A percentile compares a stretch with the other conserved stretches of the same genome.
Conservation (phyloP, 2,113 vertebrate species). For the Myiagra hebetior region DNA sequence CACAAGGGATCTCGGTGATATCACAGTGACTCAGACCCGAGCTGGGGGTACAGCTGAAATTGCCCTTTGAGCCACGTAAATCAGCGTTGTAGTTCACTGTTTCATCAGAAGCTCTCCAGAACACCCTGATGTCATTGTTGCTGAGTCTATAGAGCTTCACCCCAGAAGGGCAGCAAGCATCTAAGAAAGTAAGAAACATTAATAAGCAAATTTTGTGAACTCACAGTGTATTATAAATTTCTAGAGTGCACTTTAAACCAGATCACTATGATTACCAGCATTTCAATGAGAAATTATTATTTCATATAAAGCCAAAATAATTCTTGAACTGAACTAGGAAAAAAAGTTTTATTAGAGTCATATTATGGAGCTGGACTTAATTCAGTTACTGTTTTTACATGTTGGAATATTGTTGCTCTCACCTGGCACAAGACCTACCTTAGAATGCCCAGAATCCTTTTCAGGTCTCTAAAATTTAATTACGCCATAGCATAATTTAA, state of each 20-base stretch:
- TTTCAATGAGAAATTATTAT: not conserved
- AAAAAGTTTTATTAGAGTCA: not conserved
- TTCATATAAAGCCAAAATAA: not conserved
- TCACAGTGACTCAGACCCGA: slow-evolving; percentile 79
- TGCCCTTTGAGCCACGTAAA: slow-evolving; percentile 79
- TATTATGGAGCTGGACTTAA: not conserved
- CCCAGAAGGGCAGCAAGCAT: slow-evolving; percentile 85
- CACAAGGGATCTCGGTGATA: slow-evolving; percentile 78
- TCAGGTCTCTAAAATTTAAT: not conserved
- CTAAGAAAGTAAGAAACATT: slow-evolving; percentile 55
- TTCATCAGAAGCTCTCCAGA: slow-evolving; percentile 77
- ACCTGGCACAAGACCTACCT: not conserved
- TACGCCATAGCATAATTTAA: not conserved
- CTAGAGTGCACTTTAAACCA: not conserved
- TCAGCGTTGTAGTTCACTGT: slow-evolving; percentile 74
- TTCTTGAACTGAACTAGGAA: not conserved
- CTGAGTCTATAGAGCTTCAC: slow-evolving; percentile 82
- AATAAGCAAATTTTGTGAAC: not conserved
- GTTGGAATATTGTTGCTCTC: not conserved
- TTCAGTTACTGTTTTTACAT: not conserved
- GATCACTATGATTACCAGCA: not conserved
- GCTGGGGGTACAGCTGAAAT: slow-evolving; percentile 81
- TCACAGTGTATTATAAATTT: not conserved
- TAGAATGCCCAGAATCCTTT: not conserved
- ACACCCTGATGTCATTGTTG: slow-evolving; percentile 79